Percentiles rank a stretch among this genome's conserved stretches.
Conservation (phyloP, 2,888 invertebrate genomes). For the Bruchidius siliquastri region DNA sequence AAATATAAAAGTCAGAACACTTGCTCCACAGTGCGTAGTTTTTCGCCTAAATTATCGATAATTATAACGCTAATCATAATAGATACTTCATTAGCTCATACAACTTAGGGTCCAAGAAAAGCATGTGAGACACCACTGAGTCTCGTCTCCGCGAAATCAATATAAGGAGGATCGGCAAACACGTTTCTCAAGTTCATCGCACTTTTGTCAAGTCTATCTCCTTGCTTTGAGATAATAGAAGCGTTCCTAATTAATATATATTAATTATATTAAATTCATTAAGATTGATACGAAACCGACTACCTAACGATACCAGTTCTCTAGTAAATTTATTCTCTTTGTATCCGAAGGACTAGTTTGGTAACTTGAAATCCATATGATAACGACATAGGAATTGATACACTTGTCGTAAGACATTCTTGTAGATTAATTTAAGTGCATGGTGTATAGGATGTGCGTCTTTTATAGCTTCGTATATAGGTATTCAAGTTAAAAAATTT, state of each 20-base stretch:
- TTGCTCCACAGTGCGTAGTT: too few species aligned
- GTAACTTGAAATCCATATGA: neutral
- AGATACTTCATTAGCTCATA: too few species aligned
- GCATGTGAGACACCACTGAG: neutral
- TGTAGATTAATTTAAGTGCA: too few species aligned
- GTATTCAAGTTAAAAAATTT: too few species aligned
- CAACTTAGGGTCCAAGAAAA: too few species aligned
- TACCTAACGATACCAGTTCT: neutral
- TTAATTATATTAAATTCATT: neutral
- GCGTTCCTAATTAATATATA: neutral
- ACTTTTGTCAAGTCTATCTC: neutral
- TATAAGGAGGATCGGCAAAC: neutral
- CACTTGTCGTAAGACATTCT: too few species aligned
- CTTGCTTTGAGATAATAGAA: neutral
- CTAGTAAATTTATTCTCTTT: neutral
- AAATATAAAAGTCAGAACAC: too few species aligned
- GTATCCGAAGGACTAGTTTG: neutral
- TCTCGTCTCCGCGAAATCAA: neutral
- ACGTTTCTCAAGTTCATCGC: neutral
- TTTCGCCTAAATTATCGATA: too few species aligned
- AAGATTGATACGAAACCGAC: neutral
- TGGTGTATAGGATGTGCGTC: too few species aligned
- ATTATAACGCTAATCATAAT: too few species aligned
- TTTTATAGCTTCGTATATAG: too few species aligned
- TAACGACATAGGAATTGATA: neutral